Evolutionary conservation across 2,888 invertebrate species (phyloP).

Genomic region (Athalia cordata): DNA sequence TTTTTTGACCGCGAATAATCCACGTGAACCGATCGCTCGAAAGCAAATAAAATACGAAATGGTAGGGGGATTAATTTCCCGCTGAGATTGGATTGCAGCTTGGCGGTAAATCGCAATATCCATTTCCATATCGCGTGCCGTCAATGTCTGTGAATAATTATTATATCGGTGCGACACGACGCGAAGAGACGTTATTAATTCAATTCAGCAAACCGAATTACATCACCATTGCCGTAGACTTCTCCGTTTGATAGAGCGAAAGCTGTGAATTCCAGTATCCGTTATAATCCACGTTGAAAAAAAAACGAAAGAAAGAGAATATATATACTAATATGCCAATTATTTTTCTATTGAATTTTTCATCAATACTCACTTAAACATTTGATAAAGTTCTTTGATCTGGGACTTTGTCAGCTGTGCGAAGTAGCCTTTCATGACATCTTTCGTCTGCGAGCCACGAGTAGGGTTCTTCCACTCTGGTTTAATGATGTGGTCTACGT

Average conservation of each 20-base stretch:
- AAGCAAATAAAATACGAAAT: background rate
- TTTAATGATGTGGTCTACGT: constrained; percentile 84
- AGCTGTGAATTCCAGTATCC: no score
- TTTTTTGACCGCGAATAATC: background rate
- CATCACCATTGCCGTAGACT: background rate
- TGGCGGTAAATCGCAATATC: constrained; percentile 24
- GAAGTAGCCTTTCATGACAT: constrained; percentile 85
- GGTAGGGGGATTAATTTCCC: constrained; percentile 25
- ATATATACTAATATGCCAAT: background rate
- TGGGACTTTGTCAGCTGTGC: constrained; percentile 84
- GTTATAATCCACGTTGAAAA: no score
- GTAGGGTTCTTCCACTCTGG: constrained; percentile 91
- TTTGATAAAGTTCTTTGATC: constrained; percentile 84
- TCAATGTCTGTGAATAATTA: constrained; percentile 30
- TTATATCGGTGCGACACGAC: background rate
- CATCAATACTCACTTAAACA: constrained; percentile 81
- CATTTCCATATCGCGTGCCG: constrained; percentile 28
- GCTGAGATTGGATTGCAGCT: constrained; percentile 23
- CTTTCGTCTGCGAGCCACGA: constrained; percentile 83
- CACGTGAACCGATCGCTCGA: background rate
- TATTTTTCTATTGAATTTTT: background rate
- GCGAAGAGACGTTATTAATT: constrained; percentile 24
- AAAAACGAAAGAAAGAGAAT: background rate
- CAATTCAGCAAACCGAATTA: constrained; percentile 9
- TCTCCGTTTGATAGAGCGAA: no score